Evolutionary conservation across 1,140 invertebrate genomes (phyloP).

Genomic region (Epicauta chinensis): DNA sequence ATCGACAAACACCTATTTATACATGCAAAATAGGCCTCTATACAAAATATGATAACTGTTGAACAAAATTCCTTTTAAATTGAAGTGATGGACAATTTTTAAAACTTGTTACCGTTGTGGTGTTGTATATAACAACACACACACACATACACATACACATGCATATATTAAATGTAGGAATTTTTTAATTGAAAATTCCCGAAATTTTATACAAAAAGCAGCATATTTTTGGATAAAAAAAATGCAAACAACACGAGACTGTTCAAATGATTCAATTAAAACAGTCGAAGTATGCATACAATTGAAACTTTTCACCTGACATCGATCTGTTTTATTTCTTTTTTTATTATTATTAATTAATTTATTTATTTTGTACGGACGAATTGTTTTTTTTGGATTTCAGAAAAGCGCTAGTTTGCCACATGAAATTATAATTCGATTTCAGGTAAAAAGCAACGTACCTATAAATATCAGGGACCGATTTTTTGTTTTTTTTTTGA

Average conservation of each 20-base stretch:
- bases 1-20: conserved; percentile 30
- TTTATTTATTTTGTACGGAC: conserved; percentile 1
- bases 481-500: conserved; percentile 28
- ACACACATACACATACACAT: no score
- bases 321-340: neutral
- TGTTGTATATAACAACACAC: no score
- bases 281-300: conserved; percentile 15
- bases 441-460: conserved; percentile 16
- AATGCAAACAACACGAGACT: no score
- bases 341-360: neutral
- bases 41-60: conserved; percentile 32
- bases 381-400: conserved; percentile 8
- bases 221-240: no score
- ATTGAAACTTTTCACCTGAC: conserved; percentile 13
- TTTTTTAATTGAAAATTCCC: neutral
- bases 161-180: conserved; percentile 24
- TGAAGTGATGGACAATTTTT: conserved; percentile 2
- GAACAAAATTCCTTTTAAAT: conserved; percentile 15
- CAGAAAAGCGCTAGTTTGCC: conserved; percentile 6
- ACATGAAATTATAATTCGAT: neutral
- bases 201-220: no score
- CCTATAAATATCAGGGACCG: conserved; percentile 37
- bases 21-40: conserved; percentile 34
- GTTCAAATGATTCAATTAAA: conserved; percentile 12
- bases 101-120: conserved; percentile 30